Evolutionary conservation across 2,113 vertebrate genomes (phyloP), one percentile per base, ranked within the genome.

Genomic region (Plectropomus leopardus): DNA sequence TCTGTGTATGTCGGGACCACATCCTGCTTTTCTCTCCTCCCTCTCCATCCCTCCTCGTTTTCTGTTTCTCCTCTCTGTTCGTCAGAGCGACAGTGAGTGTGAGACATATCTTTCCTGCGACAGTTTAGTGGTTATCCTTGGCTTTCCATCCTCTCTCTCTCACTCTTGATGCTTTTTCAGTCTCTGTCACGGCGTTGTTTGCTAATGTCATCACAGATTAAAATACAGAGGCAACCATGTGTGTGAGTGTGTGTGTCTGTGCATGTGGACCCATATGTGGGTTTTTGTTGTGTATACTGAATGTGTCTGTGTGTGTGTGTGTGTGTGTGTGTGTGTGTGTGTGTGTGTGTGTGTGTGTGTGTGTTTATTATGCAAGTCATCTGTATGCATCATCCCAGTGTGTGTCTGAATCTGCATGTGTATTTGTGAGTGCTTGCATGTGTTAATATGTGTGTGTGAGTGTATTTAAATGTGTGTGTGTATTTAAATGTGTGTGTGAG

Each of bases 121-220:
- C 50, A 68, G 9, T 42, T 14, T 4, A 26, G 11, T 5, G n/a
- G 30, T 58, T 68, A 28, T 51, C 40, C 15, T 78, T 6, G 26
- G 2, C 48, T 30, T 53, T 26, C 47, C 14, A 10, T 45, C 28
- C 23, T 65, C 28, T 26, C n/a, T 23, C 16, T 16, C 57, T 55
- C 32, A 28, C 13, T 0, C 60, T 7, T 7, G 11, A 16, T 11
- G 10, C 32, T 19, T 44, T 60, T 57, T 65, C 71, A 24, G 26
- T 28, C 66, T 72, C 72, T 57, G 78, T 65, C 72, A 50, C 10
- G 17, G 17, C 16, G 17, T 24, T 74, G 58, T 83, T 74, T 71
- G 69, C 48, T 68, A 64, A 72, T 59, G 64, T 80, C 75, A 79
- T 47, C 50, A 30, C 71, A 77, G 48, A 84, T 87, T 82, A 76